A percentile compares a stretch with the other conserved stretches of the same genome.
Evolutionary conservation across 1,140 invertebrate species (phyloP).

Genomic region (Sinonovacula constricta): DNA sequence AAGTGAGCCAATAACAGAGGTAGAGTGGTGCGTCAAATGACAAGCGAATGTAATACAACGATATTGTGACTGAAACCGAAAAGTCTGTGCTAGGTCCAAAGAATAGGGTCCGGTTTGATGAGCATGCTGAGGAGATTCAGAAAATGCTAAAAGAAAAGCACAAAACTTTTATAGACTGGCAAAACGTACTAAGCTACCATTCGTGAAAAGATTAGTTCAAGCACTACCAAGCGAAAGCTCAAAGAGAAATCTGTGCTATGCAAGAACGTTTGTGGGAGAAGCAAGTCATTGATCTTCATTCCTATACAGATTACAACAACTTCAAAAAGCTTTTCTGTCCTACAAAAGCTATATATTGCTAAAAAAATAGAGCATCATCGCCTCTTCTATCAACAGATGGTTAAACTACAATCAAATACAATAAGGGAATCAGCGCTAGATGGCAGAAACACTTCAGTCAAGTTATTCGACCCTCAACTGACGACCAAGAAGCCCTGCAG

Average conservation of each 20-base stretch:
- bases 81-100: background rate
- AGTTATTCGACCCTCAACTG: background rate
- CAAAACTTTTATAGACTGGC: background rate
- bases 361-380: background rate
- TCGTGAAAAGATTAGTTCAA: background rate
- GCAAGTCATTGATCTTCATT: background rate
- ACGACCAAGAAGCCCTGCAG: background rate
- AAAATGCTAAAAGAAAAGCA: background rate
- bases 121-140: background rate
- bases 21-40: no score
- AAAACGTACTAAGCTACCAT: background rate
- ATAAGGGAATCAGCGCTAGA: background rate
- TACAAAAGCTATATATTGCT: background rate
- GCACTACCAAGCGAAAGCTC: background rate
- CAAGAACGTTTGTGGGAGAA: background rate
- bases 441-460: background rate
- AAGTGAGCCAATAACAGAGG: no score
- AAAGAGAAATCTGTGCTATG: background rate
- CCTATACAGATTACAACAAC: background rate
- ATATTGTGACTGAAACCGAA: background rate
- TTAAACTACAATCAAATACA: background rate
- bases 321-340: background rate
- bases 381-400: background rate
- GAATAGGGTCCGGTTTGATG: background rate
- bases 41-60: no score